Percentiles rank a stretch among this genome's conserved stretches.
phyloP scores from a whole-genome alignment of 2,888 invertebrate species.

The Melieria crassipennis region DNA sequence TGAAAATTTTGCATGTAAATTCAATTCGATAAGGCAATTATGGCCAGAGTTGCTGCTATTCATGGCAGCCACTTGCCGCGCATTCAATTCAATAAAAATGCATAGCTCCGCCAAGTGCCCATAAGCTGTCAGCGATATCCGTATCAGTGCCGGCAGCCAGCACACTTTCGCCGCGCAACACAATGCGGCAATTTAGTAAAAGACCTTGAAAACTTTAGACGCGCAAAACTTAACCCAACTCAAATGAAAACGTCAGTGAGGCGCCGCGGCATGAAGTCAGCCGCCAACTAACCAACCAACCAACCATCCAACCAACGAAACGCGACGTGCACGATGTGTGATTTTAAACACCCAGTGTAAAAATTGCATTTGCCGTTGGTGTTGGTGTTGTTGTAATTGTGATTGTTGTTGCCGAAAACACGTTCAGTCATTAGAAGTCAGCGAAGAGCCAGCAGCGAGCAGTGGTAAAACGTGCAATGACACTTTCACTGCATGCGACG shows the following conservation, averaged over 20 bases:
- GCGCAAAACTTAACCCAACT: slow-evolving; percentile 30
- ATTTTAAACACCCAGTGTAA: slow-evolving; percentile 31
- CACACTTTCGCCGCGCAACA: no score
- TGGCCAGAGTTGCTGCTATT: no score
- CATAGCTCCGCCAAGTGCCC: no score
- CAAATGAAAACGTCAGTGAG: slow-evolving; percentile 28
- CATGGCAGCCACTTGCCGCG: no score
- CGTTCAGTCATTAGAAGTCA: slow-evolving; percentile 32
- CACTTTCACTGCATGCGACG: slow-evolving; percentile 40
- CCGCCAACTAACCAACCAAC: not conserved
- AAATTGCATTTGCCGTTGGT: no score
- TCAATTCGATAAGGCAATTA: no score
- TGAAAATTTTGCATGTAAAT: no score
- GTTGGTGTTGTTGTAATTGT: no score
- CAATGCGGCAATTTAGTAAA: slow-evolving; percentile 29
- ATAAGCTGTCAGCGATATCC: no score
- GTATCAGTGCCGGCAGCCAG: no score
- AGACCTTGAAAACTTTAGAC: slow-evolving; percentile 46
- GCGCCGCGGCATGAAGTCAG: not conserved
- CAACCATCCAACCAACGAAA: slow-evolving; percentile 22
- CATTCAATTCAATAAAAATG: no score
- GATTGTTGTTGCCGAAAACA: slow-evolving; percentile 42
- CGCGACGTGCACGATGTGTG: slow-evolving; percentile 29
- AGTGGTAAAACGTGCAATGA: slow-evolving; percentile 38
- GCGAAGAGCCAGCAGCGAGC: slow-evolving; percentile 22